phyloP scores from a whole-genome alignment of 2,797 vertebrate species.

The Sebastes paucispinis region DNA sequence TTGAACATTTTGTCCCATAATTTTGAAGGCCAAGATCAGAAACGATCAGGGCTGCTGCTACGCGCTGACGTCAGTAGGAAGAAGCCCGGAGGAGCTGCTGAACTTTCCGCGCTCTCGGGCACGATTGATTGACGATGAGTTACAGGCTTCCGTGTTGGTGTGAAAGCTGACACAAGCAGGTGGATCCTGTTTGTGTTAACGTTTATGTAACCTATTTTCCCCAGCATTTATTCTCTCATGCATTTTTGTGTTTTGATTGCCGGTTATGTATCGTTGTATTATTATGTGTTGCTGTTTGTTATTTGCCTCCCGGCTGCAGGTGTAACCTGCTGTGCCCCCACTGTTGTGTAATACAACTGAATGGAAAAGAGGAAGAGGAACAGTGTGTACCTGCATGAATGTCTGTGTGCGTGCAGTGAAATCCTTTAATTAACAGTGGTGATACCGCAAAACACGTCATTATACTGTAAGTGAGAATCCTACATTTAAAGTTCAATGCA shows the following conservation, averaged over 20 bases:
- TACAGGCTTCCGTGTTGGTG: conserved; percentile 37
- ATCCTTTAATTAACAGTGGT: neutral
- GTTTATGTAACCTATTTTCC: neutral
- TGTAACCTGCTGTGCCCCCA: conserved; percentile 15
- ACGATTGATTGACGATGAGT: conserved; percentile 30
- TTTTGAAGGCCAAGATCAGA: too few species aligned
- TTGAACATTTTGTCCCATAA: too few species aligned
- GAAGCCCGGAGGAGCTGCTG: conserved; percentile 10
- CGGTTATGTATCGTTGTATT: neutral
- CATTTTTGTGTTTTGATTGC: neutral
- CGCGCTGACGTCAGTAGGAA: neutral
- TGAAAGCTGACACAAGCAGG: conserved; percentile 15
- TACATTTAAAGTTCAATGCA: neutral
- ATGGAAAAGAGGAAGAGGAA: neutral
- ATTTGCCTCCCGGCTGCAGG: conserved; percentile 29
- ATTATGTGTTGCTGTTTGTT: neutral
- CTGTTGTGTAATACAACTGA: conserved; percentile 30
- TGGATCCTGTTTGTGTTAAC: neutral
- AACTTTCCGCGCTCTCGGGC: conserved; percentile 35
- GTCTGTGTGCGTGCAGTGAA: neutral
- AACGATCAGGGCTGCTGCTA: neutral
- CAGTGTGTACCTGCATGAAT: neutral
- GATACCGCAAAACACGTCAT: neutral
- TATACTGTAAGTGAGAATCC: neutral
- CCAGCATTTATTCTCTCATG: neutral